A percentile compares a stretch with the other conserved stretches of the same genome.
Conservation (phyloP, 2,797 vertebrate genomes). For the Erethizon dorsatum region DNA sequence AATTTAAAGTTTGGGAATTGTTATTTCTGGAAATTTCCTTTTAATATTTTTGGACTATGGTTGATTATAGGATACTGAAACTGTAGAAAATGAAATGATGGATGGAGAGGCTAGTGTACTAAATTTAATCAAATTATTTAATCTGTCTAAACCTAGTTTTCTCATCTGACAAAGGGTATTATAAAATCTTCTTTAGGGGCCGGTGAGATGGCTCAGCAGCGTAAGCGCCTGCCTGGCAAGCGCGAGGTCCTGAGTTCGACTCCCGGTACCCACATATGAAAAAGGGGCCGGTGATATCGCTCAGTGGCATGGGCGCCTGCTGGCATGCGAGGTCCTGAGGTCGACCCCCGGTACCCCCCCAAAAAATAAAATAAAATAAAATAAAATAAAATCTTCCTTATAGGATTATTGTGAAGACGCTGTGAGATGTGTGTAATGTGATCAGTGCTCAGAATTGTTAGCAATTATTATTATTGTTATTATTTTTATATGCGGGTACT, state of each 20-base stretch:
- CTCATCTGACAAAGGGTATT: not conserved
- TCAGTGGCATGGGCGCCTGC: too few relatives aligned
- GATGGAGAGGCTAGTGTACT: not conserved
- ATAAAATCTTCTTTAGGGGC: not conserved
- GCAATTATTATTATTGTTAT: too few relatives aligned
- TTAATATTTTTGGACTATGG: not conserved
- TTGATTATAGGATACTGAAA: not conserved
- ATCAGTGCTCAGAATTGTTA: not conserved
- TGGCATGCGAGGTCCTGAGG: too few relatives aligned
- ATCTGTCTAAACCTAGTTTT: not conserved
- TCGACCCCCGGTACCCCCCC: too few relatives aligned
- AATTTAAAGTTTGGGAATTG: not conserved
- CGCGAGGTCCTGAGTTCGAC: too few relatives aligned
- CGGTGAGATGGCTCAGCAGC: too few relatives aligned
- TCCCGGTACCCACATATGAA: too few relatives aligned
- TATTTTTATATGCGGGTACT: too few relatives aligned
- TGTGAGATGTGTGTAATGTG: not conserved
- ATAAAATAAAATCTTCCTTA: not conserved
- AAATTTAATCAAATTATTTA: not conserved
- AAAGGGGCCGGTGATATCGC: too few relatives aligned
- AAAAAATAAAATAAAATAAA: too few relatives aligned
- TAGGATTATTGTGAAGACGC: not conserved
- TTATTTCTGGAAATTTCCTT: conserved; percentile 3
- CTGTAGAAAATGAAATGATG: not conserved
- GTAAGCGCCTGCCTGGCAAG: too few relatives aligned